Conservation (phyloP, 1,140 invertebrate genomes). For the Drosophila rufa region DNA sequence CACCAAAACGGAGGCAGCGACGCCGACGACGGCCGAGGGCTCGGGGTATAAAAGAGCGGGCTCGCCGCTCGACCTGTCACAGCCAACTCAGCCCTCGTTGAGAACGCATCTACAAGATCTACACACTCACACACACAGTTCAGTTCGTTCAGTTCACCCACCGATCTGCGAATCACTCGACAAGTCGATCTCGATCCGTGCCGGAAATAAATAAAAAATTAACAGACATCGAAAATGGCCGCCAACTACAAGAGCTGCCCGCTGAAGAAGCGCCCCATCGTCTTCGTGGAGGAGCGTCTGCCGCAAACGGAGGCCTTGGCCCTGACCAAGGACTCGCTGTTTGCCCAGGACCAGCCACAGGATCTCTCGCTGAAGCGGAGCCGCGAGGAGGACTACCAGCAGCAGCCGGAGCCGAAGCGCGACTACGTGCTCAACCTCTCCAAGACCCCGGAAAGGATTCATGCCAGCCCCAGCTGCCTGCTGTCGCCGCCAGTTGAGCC, state of each 20-base stretch:
- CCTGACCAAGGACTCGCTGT: constrained; percentile 59
- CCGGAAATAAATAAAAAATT: constrained; percentile 18
- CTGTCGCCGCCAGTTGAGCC: constrained; percentile 63
- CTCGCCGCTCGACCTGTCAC: constrained; percentile 79
- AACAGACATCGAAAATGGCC: constrained; percentile 57
- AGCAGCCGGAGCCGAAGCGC: constrained; percentile 61
- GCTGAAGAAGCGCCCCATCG: constrained; percentile 94
- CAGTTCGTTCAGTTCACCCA: constrained; percentile 4
- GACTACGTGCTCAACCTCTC: constrained; percentile 80
- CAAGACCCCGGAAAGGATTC: constrained; percentile 60
- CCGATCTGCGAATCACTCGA: constrained; percentile 16
- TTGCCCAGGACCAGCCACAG: constrained; percentile 87
- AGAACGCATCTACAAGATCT: constrained; percentile 64
- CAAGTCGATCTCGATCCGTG: constrained; percentile 13
- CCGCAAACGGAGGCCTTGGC: constrained; percentile 78
- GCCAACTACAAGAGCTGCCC: constrained; percentile 94
- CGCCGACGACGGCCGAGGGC: constrained; percentile 39
- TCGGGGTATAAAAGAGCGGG: constrained; percentile 77
- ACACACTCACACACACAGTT: constrained; percentile 17
- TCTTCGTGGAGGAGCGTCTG: constrained; percentile 85
- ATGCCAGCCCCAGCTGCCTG: constrained; percentile 37
- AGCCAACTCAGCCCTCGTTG: constrained; percentile 79
- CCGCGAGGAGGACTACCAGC: constrained; percentile 45
- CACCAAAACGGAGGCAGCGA: constrained; percentile 59
- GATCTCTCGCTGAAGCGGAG: constrained; percentile 86